Evolutionary conservation across 2,797 vertebrate species (phyloP).

Genomic region (Trachurus trachurus): DNA sequence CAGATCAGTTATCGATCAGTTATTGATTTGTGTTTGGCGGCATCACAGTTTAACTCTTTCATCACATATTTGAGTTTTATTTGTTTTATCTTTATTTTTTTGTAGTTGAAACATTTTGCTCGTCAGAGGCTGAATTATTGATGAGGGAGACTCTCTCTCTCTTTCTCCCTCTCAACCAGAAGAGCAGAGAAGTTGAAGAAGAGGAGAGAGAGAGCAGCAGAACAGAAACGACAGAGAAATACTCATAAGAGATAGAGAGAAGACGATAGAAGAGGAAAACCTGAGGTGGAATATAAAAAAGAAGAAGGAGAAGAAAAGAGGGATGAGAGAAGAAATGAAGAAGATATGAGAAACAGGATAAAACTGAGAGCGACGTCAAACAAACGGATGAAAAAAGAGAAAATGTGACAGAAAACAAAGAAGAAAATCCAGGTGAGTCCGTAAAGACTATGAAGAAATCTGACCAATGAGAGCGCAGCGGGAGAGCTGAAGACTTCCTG

Average conservation of each 20-base stretch:
- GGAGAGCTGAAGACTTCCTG: background rate
- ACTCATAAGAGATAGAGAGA: background rate
- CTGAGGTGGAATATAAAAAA: background rate
- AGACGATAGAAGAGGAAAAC: background rate
- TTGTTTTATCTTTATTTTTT: no score
- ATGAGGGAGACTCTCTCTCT: conserved; percentile 37
- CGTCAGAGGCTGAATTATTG: conserved; percentile 59
- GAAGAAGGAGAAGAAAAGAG: background rate
- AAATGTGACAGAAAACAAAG: conserved; percentile 10
- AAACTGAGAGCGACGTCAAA: background rate
- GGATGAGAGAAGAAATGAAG: background rate
- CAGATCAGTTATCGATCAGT: background rate
- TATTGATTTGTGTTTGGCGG: background rate
- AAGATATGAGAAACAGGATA: background rate
- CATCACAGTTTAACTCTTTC: background rate
- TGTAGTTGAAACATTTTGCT: no score
- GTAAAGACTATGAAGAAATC: background rate
- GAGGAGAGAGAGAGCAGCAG: background rate
- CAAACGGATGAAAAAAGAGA: background rate
- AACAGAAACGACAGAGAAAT: background rate
- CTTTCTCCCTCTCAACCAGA: background rate
- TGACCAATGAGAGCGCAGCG: conserved; percentile 8
- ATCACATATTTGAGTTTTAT: background rate
- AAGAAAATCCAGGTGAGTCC: conserved; percentile 9
- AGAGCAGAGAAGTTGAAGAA: background rate